Percentiles rank a stretch among this genome's conserved stretches.
Evolutionary conservation across 1,140 invertebrate genomes (phyloP).

Genomic region (Pissodes strobi): DNA sequence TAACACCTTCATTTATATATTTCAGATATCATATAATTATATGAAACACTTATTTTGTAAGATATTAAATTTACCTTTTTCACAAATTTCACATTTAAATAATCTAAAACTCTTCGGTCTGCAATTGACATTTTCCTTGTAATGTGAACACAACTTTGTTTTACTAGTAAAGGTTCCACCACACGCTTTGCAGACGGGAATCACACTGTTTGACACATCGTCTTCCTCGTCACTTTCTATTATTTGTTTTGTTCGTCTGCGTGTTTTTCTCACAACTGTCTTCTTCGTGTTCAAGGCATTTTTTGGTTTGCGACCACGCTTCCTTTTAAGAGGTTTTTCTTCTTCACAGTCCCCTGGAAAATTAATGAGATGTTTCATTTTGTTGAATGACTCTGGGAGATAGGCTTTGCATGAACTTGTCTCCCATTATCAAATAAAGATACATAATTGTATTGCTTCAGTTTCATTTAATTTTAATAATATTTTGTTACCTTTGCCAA

Average conservation of each 20-base stretch:
- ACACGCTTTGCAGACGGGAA: slow-evolving; percentile 30
- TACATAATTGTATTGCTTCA: too few relatives aligned
- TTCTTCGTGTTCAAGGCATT: slow-evolving; percentile 3
- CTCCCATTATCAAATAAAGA: too few relatives aligned
- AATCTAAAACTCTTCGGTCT: slow-evolving; percentile 32
- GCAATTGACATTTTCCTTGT: slow-evolving; percentile 32
- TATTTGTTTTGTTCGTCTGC: slow-evolving; percentile 14
- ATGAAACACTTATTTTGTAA: too few relatives aligned
- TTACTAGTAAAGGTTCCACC: slow-evolving; percentile 35
- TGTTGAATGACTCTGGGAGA: not conserved
- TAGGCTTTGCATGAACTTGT: too few relatives aligned
- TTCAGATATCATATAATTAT: too few relatives aligned
- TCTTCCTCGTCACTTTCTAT: slow-evolving; percentile 23
- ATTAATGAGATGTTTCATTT: not conserved
- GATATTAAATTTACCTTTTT: slow-evolving; percentile 34
- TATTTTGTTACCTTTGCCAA: too few relatives aligned
- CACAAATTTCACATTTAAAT: slow-evolving; percentile 37
- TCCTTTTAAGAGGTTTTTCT: slow-evolving; percentile 18
- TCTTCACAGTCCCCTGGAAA: slow-evolving; percentile 8
- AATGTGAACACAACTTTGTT: slow-evolving; percentile 30
- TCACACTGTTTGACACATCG: slow-evolving; percentile 24
- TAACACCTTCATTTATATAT: too few relatives aligned
- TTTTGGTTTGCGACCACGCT: slow-evolving; percentile 13
- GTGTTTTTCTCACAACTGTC: slow-evolving; percentile 8
- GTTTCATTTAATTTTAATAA: too few relatives aligned